These are phyloP conservation scores for Harpalus rufipes DNA, from an alignment of 2,888 invertebrate genomes.

Conservation along the genomic window DNA sequence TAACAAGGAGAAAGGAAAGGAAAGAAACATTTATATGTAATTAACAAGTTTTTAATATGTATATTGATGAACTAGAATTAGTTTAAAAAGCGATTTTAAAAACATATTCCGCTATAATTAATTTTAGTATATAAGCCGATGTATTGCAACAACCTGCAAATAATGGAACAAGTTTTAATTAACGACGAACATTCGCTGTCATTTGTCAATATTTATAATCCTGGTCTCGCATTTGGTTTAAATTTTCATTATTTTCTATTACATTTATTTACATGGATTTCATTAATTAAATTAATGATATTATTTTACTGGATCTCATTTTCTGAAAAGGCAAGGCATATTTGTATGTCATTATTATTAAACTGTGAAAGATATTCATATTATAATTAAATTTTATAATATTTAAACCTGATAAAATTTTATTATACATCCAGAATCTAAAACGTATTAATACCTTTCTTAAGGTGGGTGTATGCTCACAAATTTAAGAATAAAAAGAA, in stretches of 20 bases:
- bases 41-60: constrained; percentile 26
- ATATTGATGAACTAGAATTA: background rate
- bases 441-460: too few relatives aligned
- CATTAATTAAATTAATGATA: background rate
- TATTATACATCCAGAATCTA: too few relatives aligned
- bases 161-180: constrained; percentile 32
- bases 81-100: constrained; percentile 18
- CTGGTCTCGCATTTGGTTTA: background rate
- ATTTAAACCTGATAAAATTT: too few relatives aligned
- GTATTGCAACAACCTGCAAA: background rate
- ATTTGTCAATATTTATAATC: constrained; percentile 25
- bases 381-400: too few relatives aligned
- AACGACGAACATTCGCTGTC: constrained; percentile 11
- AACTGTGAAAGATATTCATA: too few relatives aligned
- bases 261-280: background rate
- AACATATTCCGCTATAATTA: constrained; percentile 21
- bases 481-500: too few relatives aligned
- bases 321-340: too few relatives aligned
- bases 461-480: too few relatives aligned
- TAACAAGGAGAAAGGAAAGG: too few relatives aligned
- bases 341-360: too few relatives aligned
- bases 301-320: too few relatives aligned
- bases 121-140: constrained; percentile 25
- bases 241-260: constrained; percentile 10
- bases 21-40: too few relatives aligned